These are phyloP conservation scores for Eubasilissa regina DNA, from an alignment of 1,140 invertebrate species.

Conservation along the genomic window DNA sequence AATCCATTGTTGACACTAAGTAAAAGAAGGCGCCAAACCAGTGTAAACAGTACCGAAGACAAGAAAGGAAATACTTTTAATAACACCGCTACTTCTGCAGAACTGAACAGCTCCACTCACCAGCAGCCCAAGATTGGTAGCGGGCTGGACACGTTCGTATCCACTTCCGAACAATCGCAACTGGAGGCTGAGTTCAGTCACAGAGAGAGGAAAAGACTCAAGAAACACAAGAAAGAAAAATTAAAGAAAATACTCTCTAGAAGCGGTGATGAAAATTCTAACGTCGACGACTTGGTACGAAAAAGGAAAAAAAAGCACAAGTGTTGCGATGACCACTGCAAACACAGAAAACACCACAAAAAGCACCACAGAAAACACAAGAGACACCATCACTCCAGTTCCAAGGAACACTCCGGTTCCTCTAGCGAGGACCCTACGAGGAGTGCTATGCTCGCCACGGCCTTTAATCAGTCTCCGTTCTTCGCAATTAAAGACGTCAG, in stretches of 20 bases:
- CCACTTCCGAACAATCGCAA: slow-evolving; percentile 59
- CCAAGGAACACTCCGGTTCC: slow-evolving; percentile 88
- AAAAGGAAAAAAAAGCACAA: slow-evolving; percentile 82
- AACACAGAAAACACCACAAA: slow-evolving; percentile 81
- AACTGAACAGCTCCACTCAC: slow-evolving; percentile 44
- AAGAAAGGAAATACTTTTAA: slow-evolving; percentile 64
- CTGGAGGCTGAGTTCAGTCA: slow-evolving; percentile 66
- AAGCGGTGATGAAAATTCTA: slow-evolving; percentile 66
- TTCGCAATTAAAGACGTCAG: slow-evolving; percentile 46
- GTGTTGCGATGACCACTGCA: slow-evolving; percentile 80
- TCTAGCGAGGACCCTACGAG: slow-evolving; percentile 77
- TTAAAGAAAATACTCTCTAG: slow-evolving; percentile 69
- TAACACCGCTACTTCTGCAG: slow-evolving; percentile 56
- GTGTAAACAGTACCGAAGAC: slow-evolving; percentile 73
- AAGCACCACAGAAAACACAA: slow-evolving; percentile 83
- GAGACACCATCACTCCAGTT: slow-evolving; percentile 84
- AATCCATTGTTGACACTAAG: slow-evolving; percentile 84
- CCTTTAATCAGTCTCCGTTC: slow-evolving; percentile 50
- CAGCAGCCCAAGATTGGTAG: slow-evolving; percentile 49
- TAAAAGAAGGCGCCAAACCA: slow-evolving; percentile 81
- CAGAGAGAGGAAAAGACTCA: slow-evolving; percentile 79
- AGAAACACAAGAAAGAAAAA: slow-evolving; percentile 82
- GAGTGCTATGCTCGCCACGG: slow-evolving; percentile 34
- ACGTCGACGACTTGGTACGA: slow-evolving; percentile 70
- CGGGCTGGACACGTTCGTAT: slow-evolving; percentile 42